phyloP scores from a whole-genome alignment of 2,113 vertebrate species.

The Nymphicus hollandicus region DNA sequence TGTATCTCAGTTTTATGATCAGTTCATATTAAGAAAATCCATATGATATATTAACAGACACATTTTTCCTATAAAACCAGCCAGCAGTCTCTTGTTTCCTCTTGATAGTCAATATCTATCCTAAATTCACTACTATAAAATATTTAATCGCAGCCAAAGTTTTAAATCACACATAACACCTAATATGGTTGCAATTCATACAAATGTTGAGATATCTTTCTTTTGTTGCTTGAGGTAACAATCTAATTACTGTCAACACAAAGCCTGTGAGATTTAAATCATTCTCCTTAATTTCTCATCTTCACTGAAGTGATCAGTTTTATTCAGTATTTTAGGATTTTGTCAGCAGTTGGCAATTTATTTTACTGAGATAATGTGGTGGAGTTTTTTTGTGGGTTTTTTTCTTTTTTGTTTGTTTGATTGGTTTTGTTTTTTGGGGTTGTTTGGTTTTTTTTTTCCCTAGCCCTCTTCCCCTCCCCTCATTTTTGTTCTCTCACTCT shows the following conservation, averaged over 20 bases:
- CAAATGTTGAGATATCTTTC: not conserved
- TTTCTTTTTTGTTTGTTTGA: not conserved
- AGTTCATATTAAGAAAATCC: not conserved
- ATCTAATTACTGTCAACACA: not conserved
- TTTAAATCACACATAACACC: not conserved
- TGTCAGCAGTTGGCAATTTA: not conserved
- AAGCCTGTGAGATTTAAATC: not conserved
- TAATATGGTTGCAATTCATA: not conserved
- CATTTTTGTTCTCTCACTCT: not conserved
- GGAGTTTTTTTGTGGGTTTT: no score
- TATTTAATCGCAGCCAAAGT: not conserved
- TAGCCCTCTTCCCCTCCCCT: not conserved
- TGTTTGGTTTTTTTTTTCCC: not conserved
- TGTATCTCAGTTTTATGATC: not conserved
- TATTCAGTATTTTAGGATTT: not conserved
- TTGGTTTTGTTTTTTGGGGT: not conserved
- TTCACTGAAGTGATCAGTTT: not conserved
- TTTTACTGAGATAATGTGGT: not conserved
- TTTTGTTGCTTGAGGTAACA: not conserved
- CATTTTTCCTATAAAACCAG: not conserved
- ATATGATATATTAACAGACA: not conserved
- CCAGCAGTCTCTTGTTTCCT: not conserved
- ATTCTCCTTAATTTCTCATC: not conserved
- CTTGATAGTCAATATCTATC: not conserved
- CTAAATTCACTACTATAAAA: not conserved